Evolutionary conservation across 1,140 invertebrate genomes (phyloP).

Genomic region (Panagrolaimus sp.): DNA sequence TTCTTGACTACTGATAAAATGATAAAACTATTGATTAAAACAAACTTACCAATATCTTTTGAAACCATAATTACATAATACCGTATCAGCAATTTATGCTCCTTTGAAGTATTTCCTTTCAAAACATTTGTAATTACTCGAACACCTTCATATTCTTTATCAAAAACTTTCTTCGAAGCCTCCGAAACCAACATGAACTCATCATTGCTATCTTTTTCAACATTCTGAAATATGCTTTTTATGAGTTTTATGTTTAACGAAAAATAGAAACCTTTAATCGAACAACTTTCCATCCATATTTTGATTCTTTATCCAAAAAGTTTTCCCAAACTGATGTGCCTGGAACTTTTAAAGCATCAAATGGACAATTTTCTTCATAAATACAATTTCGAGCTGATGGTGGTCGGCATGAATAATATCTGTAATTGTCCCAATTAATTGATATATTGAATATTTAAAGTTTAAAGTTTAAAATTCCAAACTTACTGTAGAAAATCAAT

Average conservation of each 20-base stretch:
- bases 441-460: too few relatives aligned
- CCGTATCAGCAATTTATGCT: constrained; percentile 37
- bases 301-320: constrained; percentile 45
- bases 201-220: constrained; percentile 27
- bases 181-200: constrained; percentile 52
- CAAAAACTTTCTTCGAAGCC: constrained; percentile 37
- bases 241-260: background rate
- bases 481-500: constrained; percentile 71
- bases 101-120: background rate
- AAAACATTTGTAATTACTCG: constrained; percentile 28
- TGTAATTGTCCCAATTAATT: too few relatives aligned
- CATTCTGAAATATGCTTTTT: constrained; percentile 17
- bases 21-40: too few relatives aligned
- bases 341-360: constrained; percentile 30
- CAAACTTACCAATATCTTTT: constrained; percentile 30
- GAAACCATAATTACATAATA: constrained; percentile 43
- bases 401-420: constrained; percentile 75
- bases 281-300: constrained; percentile 50
- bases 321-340: constrained; percentile 43
- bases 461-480: too few relatives aligned
- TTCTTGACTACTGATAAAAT: too few relatives aligned
- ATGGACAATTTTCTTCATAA: constrained; percentile 65
- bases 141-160: constrained; percentile 3
- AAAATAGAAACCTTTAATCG: constrained; percentile 36
- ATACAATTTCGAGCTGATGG: constrained; percentile 76